Conservation (phyloP, 2,113 vertebrate species). For the Chionomys nivalis region DNA sequence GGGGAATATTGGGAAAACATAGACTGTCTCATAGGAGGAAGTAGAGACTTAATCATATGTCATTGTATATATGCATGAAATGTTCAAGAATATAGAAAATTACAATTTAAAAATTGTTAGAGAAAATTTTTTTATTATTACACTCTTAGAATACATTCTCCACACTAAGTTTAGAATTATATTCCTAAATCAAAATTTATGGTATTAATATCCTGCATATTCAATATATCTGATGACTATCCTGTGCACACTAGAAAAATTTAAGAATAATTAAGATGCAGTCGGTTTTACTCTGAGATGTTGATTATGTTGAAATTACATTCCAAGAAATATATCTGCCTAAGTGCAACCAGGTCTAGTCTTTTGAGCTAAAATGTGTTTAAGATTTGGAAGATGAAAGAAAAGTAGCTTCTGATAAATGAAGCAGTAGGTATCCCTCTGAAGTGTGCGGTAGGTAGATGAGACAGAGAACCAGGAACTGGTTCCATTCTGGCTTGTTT, state of each 20-base stretch:
- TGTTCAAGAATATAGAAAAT: not conserved
- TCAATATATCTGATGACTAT: not conserved
- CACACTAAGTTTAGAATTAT: not conserved
- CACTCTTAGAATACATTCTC: not conserved
- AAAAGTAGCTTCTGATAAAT: not conserved
- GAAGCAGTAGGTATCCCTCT: too few species aligned
- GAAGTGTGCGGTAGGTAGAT: not conserved
- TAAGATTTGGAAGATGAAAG: not conserved
- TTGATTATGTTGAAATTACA: not conserved
- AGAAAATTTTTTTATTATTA: not conserved
- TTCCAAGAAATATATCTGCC: not conserved
- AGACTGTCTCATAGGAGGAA: not conserved
- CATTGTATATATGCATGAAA: not conserved
- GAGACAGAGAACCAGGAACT: not conserved
- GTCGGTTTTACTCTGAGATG: not conserved
- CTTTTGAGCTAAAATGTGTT: not conserved
- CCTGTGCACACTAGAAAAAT: not conserved
- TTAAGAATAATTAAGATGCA: not conserved
- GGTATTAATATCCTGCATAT: not conserved
- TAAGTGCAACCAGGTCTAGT: not conserved
- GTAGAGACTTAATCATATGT: not conserved
- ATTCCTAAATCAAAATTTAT: constrained; percentile 33
- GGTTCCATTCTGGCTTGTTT: not conserved
- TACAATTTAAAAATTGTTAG: not conserved
- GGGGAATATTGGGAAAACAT: not conserved